Evolutionary conservation across 2,888 invertebrate genomes (phyloP), one percentile per base, ranked within the genome.

Genomic region (Sipunculus nudus): DNA sequence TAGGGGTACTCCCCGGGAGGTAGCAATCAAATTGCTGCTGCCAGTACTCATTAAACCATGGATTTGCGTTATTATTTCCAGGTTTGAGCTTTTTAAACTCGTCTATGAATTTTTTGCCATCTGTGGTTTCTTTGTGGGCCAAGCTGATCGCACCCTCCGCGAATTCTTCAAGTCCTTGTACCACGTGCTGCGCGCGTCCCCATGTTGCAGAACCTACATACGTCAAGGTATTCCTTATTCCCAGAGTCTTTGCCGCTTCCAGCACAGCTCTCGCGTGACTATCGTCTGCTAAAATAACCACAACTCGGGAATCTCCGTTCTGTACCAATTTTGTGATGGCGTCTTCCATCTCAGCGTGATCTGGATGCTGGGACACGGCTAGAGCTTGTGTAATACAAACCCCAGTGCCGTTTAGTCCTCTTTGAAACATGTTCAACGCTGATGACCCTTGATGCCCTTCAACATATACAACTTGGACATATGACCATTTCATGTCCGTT

Each of bases 401-500:
- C 0, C 73, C 76, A 47, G 76, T 74, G 32, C 69, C 71, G 6
- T 63, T 55, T 0, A 74, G 72, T 0, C 70, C 67, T 10, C 63
- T 52, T n/a, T 48, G 52, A 53, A 79, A 67, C 3, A 66, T 63
- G 2, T 70, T 63, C 26, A 69, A 38, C 0, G 72, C 75, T n/a
- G 56, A 67, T 1, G 29, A 48, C 2, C 78, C 79, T 41, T 73
- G 75, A 21, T 57, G 68, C 26, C 74, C 73, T 6, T 73, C 69
- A 0, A 75, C 71, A 55, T 79, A 80, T 3, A 85, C 66, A 3
- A 79, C 74, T 29, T 78, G 79, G 2, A 84, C 77, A 61, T 80
- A 84, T 29, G 71, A 77, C 84, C 84, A 84, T 4, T 74, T 75
- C 43, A 80, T 75, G 43, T 72, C 64, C 41, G 76, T 74, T 47